phyloP scores from a whole-genome alignment of 2,113 vertebrate genomes.

The Nesogale talazaci region DNA sequence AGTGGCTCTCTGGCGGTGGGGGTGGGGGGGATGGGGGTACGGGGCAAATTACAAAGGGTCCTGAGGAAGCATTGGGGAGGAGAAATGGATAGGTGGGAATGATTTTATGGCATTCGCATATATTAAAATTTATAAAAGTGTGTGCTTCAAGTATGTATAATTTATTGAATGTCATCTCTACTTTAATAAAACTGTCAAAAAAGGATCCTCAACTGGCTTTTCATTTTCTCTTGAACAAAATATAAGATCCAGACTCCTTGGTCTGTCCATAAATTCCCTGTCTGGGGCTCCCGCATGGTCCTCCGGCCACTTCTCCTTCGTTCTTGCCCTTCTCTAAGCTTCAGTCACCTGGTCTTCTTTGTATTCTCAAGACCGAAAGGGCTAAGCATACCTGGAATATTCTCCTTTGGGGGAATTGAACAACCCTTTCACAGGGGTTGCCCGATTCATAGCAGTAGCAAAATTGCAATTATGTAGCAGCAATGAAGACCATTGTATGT shows the following conservation, averaged over 20 bases:
- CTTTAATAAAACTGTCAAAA: background rate
- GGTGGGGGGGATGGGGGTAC: background rate
- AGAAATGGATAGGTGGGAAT: background rate
- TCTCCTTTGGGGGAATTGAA: no score
- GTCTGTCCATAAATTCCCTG: background rate
- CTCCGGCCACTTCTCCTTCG: background rate
- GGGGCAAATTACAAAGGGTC: background rate
- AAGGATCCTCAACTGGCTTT: background rate
- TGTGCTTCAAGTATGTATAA: background rate
- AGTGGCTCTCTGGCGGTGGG: background rate
- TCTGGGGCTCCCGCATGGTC: background rate
- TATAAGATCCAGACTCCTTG: background rate
- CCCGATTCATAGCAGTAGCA: no score
- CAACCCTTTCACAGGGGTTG: no score
- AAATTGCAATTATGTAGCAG: no score
- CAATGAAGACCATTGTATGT: no score
- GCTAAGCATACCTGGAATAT: background rate
- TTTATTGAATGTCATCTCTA: background rate
- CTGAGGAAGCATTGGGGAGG: background rate
- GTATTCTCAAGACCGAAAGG: background rate
- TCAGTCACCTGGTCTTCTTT: background rate
- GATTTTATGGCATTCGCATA: background rate
- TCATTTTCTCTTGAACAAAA: background rate
- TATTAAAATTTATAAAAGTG: background rate
- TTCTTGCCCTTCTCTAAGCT: background rate